Evolutionary conservation across 1,140 invertebrate species (phyloP).

Genomic region (Goniozus legneri): DNA sequence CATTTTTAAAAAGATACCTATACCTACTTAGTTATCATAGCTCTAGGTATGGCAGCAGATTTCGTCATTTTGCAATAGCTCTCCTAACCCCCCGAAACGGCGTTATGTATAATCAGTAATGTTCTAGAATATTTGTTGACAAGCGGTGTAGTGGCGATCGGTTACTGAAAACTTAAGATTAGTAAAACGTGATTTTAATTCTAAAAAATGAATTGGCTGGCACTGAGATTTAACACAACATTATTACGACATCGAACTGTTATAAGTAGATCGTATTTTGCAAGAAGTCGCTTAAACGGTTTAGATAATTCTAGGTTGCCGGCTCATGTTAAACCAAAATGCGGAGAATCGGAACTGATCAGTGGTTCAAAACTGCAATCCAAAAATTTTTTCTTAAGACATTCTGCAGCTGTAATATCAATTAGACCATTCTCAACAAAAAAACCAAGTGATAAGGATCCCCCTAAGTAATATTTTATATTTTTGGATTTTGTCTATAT

Average conservation of each 20-base stretch:
- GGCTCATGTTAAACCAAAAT: slow-evolving; percentile 4
- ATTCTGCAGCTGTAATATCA: slow-evolving; percentile 12
- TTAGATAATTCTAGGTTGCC: slow-evolving; percentile 7
- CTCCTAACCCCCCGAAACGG: too few relatives aligned
- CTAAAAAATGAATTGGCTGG: slow-evolving; percentile 17
- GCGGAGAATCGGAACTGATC: neutral
- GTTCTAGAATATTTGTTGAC: neutral
- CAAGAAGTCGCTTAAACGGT: slow-evolving; percentile 9
- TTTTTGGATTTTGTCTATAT: slow-evolving; percentile 2
- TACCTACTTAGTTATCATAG: neutral
- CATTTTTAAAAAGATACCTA: neutral
- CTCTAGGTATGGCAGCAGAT: too few relatives aligned
- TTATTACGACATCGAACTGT: slow-evolving; percentile 22
- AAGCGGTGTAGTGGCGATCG: neutral
- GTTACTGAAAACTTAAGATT: neutral
- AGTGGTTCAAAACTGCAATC: slow-evolving; percentile 4
- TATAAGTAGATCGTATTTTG: slow-evolving; percentile 18
- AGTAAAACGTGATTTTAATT: neutral
- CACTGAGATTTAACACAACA: slow-evolving; percentile 22
- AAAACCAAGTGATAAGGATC: slow-evolving; percentile 24
- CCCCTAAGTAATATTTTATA: slow-evolving; percentile 30
- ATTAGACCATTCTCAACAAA: slow-evolving; percentile 33
- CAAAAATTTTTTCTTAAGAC: slow-evolving; percentile 9
- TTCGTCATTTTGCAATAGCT: too few relatives aligned
- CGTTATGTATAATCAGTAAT: too few relatives aligned